Base-by-base conservation (phyloP, 2,797 vertebrate genomes). In the Rhabdomys pumilio region DNA sequence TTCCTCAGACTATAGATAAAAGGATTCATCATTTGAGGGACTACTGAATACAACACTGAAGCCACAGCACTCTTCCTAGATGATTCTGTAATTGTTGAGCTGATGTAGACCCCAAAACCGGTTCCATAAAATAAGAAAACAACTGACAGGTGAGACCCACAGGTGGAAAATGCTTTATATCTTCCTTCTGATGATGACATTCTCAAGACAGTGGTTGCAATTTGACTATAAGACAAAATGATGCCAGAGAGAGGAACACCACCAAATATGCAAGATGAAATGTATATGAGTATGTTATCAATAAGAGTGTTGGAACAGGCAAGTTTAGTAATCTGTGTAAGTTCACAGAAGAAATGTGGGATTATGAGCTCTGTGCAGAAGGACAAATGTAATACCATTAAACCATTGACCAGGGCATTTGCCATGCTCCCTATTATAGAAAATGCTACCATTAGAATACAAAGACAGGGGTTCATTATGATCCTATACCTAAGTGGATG, bases 1-100 rank as follows among this genome's bases (percentile, higher is more conserved):
- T 87, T 87, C 61, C 73, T 87, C 73, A 93, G 47, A n/a, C 93
- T 95, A 6, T 97, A 97, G 50, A 97, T 97, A 38, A 97, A 93
- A 20, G 97, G 97, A 41, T 97, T 97, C 50, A 96, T 31, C 96
- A 97, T 85, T 9, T 96, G 95, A 6, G 94, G 97, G 6, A 97
- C 94, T 8, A 96, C 92, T 47, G 88, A 85, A 41, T 97, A 96
- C 55, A 96, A 83, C 15, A 96, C 87, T 15, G 96, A 92, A 10
- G 93, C 90, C 9, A 97, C 63, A 2, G 26, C 69, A 59, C 85
- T 93, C n/a, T 86, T 96, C 7, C 55, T 47, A 13, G 95, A 65
- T 0, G 93, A 67, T 17, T 93, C 75, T 12, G 79, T 87, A 73
- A 92, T 89, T 76, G 95, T 93, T 3, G 95, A 94, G 50, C 93